Base-by-base conservation (phyloP, 2,113 vertebrate species). In the Corythoichthys haematopterus region DNA sequence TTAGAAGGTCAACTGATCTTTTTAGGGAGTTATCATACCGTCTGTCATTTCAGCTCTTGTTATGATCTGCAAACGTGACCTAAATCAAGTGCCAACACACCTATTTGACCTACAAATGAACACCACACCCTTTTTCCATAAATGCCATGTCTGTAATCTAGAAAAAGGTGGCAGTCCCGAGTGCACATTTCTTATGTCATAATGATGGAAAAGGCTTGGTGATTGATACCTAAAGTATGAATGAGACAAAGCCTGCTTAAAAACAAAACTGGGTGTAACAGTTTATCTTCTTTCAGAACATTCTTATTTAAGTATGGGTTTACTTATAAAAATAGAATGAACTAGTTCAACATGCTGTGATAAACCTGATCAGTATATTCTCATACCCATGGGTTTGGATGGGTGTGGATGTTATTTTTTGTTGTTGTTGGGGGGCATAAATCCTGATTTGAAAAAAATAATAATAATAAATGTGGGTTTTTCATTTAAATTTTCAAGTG, bases 1-100 rank as follows among this genome's bases (percentile, higher is more conserved):
- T 82, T 75, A 7, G 87, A 80, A 82, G 74, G 79, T 78, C 79
- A 86, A 81, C 75, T 70, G 77, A 76, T 38, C 36, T 74, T 85
- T 76, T 89, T 84, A 88, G 11, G 4, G 8, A 46, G 45, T 28
- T 46, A 4, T 46, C 45, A 46, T 46, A 11, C 8, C 8, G 45
- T 10, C 45, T 46, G 45, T 6, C 40, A 43, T 43, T 43, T 43
- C 40, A 43, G 1, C 2, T 43, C 15, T 50, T 50, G 12, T 50
- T 50, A 15, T 50, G 48, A 50, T 3, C 48, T 52, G 7, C 2
- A 52, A 52, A 52, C 5, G 20, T 28, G 20, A 33, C 52, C 52
- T 55, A 28, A 33, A 12, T 55, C 10, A 9, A 33, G 3, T 55
- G 10, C 11, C 52, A 33, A 20, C 3, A 9, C 52, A 53, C 20